Base-by-base conservation (phyloP, 2,797 vertebrate genomes). In the Pyrocephalus nanus region DNA sequence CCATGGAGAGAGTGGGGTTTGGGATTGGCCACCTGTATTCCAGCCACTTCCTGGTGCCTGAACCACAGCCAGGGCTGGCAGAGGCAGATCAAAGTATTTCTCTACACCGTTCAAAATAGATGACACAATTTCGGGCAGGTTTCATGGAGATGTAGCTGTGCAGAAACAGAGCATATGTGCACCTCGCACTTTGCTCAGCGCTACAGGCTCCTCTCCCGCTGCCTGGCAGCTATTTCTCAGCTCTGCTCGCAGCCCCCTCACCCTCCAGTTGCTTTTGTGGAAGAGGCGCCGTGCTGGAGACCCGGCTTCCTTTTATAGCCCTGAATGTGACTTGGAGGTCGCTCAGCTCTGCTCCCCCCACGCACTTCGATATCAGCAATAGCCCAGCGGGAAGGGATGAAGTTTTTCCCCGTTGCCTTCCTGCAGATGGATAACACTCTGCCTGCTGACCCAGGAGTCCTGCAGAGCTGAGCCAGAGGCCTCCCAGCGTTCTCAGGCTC, bases 201-300 rank as follows among this genome's bases (percentile, higher is more conserved):
- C 92, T 92, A 43, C 89, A 73, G 94, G 96, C 91, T 96, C 61
- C 89, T 95, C 91, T 96, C 95, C 94, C 0, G 94, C 96, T 96
- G 96, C 96, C 89, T 95, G 94, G 94, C 89, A 96, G 92, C 81
- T 94, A 89, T 95, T 96, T 90, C 91, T 76, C 95, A 94, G 94
- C 84, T 96, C 96, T 1, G 43, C 81, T 93, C 3, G 1, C 96
- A 93, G 94, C 96, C 96, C 95, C 94, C 96, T 96, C 96, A 96
- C 92, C 92, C 94, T 91, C 94, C 25, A 61, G 87, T 48, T 96
- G 94, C 96, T 91, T 96, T 96, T 96, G 95, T 96, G 89, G 92
- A 94, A 96, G 87, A 96, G 89, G 95, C 23, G 3, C 91, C 29
- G 15, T 93, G 95, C 92, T 93, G 96, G 89, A 92, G 95, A 82